A percentile compares a stretch with the other conserved stretches of the same genome.
Evolutionary conservation across 2,113 vertebrate species (phyloP).

Genomic region (Brachyistius frenatus): DNA sequence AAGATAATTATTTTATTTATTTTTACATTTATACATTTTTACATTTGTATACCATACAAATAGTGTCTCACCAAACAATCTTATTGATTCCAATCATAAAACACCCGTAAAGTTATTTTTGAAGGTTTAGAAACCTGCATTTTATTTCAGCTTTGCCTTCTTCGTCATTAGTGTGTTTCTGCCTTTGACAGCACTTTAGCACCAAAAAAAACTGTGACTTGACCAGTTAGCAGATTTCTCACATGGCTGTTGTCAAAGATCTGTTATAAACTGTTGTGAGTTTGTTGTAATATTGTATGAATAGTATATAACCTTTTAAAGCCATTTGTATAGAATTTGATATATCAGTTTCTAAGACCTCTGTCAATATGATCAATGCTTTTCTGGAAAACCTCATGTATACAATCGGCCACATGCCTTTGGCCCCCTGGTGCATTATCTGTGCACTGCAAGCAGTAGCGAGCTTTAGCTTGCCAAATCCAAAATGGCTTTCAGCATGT

Average conservation of each 20-base stretch:
- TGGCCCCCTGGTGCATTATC: too few relatives aligned
- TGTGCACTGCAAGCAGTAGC: too few relatives aligned
- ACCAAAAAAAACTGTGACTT: not conserved
- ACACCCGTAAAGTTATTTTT: not conserved
- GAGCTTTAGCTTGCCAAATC: too few relatives aligned
- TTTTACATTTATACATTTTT: not conserved
- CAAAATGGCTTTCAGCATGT: too few relatives aligned
- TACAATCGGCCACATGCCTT: too few relatives aligned
- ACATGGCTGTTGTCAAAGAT: not conserved
- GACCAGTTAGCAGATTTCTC: conserved; percentile 4
- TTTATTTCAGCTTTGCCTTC: not conserved
- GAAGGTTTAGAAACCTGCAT: not conserved
- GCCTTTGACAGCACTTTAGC: not conserved
- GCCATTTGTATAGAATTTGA: too few relatives aligned
- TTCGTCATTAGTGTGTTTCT: not conserved
- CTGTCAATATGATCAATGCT: too few relatives aligned
- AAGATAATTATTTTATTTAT: not conserved
- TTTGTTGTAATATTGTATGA: not conserved
- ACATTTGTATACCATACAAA: not conserved
- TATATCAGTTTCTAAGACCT: too few relatives aligned
- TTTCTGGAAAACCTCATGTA: too few relatives aligned
- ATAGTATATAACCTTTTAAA: not conserved
- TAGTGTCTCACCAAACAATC: not conserved
- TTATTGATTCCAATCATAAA: not conserved
- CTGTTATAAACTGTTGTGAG: not conserved